Evolutionary conservation across 1,140 invertebrate genomes (phyloP).

Genomic region (Drosophila sproati): DNA sequence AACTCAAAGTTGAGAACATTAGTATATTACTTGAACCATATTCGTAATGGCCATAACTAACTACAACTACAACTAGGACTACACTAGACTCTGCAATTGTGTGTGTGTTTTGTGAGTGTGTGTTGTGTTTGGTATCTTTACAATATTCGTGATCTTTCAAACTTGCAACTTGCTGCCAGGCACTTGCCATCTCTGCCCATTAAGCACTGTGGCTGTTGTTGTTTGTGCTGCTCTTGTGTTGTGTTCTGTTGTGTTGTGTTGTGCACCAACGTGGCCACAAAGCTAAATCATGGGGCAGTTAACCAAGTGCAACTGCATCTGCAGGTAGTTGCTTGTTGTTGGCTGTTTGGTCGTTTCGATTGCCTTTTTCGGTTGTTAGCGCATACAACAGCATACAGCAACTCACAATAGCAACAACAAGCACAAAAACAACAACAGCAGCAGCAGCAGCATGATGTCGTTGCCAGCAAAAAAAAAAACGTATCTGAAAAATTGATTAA

Average conservation of each 20-base stretch:
- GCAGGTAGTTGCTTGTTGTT: constrained; percentile 3
- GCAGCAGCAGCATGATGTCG: constrained; percentile 22
- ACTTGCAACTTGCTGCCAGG: constrained; percentile 5
- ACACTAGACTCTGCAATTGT: neutral
- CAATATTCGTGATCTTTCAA: constrained; percentile 14
- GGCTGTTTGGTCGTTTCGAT: constrained; percentile 14
- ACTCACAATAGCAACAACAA: constrained; percentile 12
- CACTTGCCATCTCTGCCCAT: constrained; percentile 4
- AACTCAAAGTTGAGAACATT: no score
- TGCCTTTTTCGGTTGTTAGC: constrained; percentile 30
- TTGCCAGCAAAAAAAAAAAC: constrained; percentile 38
- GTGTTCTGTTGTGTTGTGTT: no score
- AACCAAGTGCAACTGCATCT: constrained; percentile 2
- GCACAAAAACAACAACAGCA: constrained; percentile 18
- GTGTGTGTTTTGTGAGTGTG: neutral
- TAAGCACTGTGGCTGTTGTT: constrained; percentile 9
- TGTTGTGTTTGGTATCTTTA: constrained; percentile 4
- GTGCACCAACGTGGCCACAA: neutral
- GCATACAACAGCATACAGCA: constrained; percentile 13
- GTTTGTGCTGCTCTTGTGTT: neutral
- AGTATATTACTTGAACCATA: no score
- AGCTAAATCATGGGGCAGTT: constrained; percentile 11
- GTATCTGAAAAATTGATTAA: constrained; percentile 74
- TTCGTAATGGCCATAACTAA: no score
- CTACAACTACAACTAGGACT: no score